Evolutionary conservation across 2,113 vertebrate genomes (phyloP).

Genomic region (Zapornia atra): DNA sequence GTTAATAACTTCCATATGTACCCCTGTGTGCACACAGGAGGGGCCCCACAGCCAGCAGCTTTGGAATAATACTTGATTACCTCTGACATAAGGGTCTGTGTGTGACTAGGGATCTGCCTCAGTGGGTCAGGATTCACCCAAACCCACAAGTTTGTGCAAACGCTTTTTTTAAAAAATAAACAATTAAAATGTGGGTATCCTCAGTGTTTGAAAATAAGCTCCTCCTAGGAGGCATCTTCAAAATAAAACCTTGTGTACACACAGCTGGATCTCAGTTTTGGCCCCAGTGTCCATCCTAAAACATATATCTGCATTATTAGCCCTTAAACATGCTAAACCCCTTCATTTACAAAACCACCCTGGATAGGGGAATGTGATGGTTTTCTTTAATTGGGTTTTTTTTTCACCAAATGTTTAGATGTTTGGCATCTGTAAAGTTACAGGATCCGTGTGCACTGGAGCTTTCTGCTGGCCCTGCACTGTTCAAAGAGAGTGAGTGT

Average conservation of each 20-base stretch:
- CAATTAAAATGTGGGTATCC: background rate
- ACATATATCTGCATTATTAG: background rate
- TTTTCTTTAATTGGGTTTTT: background rate
- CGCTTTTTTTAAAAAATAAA: background rate
- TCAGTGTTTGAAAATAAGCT: background rate
- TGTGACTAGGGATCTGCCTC: background rate
- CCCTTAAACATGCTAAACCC: background rate
- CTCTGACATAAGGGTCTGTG: conserved; percentile 42
- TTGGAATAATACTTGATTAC: conserved; percentile 49
- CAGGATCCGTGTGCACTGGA: background rate
- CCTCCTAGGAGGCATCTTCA: background rate
- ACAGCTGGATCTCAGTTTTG: background rate
- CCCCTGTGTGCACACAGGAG: conserved; percentile 30
- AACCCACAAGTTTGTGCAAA: background rate
- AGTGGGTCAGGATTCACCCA: background rate
- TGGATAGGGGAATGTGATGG: background rate
- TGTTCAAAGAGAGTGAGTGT: background rate
- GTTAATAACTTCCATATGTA: conserved; percentile 62
- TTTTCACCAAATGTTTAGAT: background rate
- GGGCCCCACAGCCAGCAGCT: conserved; percentile 50
- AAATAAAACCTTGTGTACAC: background rate
- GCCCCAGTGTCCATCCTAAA: background rate
- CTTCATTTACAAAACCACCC: background rate
- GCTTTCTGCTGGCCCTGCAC: background rate
- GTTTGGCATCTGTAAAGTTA: background rate